Evolutionary conservation across 2,888 invertebrate genomes (phyloP), one percentile per base, ranked within the genome.

Genomic region (Caenorhabditis sinica): DNA sequence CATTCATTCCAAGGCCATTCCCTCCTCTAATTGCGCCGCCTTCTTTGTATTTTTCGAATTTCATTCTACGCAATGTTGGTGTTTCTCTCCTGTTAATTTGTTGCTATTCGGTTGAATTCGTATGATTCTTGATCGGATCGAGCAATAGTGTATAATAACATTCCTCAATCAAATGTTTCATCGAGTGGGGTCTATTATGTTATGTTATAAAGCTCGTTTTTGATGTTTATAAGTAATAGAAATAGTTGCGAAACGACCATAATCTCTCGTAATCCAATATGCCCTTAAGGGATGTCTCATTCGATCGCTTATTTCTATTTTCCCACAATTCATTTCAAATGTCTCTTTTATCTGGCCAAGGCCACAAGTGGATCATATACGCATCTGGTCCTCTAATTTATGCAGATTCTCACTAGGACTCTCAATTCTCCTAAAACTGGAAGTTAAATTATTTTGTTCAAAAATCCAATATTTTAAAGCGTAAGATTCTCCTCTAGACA

Each of bases 1-100:
- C 69, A 51, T 63, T 53, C 51, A 28, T 33, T 73, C 30, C 74
- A 74, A 74, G 74, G 74, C 36, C 74, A 53, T 49, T 68, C 33
- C 25, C 17, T 11, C 20, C n/a, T 45, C 45, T 77, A 61, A 77
- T 68, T 69, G 61, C 69, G 69, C 36, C 69, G 28, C 20, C 40
- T 40, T 58, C 63, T 61, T 40, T 30, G 36, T 23, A 23, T 36
- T 69, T 61, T 60, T 63, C 60, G 36, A 56, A 65, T 58, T 65
- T 36, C 40, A 30, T 51, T 63, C 36, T 30, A 36, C 30, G 56
- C 25, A 23, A 43, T 51, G 40, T 63, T 40, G 13, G 43, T 63
- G 23, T 33, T 28, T 56, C 28, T 60, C 33, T 43, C 43, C 40
- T 25, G 36, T 40, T 63, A 40, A 63, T 43, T 23, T 63, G 40